A percentile compares a stretch with the other conserved stretches of the same genome.
These are phyloP conservation scores for Murina feae DNA, from an alignment of 2,113 vertebrate species.

Conservation along the genomic window DNA sequence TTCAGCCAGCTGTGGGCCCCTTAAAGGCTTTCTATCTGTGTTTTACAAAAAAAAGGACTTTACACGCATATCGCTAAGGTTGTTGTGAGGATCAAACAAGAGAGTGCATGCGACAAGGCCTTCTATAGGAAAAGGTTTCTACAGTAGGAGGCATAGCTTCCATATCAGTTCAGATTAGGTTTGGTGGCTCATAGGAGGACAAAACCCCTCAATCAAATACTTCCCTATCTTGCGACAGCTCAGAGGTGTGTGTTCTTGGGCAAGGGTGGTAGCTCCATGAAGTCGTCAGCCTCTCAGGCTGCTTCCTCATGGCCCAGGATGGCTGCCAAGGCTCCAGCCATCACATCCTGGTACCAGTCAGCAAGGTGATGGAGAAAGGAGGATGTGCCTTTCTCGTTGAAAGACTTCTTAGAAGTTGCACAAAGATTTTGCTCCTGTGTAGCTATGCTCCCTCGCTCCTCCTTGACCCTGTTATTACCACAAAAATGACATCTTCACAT, in stretches of 20 bases:
- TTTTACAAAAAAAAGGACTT: neutral
- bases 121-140: neutral
- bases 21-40: neutral
- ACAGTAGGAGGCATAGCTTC: neutral
- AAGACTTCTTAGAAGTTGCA: neutral
- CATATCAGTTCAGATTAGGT: neutral
- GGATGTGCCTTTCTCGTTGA: neutral
- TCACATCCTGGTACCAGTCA: neutral
- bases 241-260: neutral
- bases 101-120: neutral
- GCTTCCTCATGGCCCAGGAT: neutral
- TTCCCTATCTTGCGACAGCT: neutral
- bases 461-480: neutral
- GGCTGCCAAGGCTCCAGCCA: neutral
- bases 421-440: neutral
- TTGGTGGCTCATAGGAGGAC: neutral
- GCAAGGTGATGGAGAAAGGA: neutral
- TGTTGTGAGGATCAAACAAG: neutral
- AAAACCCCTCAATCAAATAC: neutral
- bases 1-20: neutral
- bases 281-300: neutral
- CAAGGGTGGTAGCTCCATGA: neutral
- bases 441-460: fast-evolving
- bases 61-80: neutral
- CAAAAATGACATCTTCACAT: neutral